phyloP scores from a whole-genome alignment of 2,797 vertebrate species.

The Rhinophrynus dorsalis region DNA sequence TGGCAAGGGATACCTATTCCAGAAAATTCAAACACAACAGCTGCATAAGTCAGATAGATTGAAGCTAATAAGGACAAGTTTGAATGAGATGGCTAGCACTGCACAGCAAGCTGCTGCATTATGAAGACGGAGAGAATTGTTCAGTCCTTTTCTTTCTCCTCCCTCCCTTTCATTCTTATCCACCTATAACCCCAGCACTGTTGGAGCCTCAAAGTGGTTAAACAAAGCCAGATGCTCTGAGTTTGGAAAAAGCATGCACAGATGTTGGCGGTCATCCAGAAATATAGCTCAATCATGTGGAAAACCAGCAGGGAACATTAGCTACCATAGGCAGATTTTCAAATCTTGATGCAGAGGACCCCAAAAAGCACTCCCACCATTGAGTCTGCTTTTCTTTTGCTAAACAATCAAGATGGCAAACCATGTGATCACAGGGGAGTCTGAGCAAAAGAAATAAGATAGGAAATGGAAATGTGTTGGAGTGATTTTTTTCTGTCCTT shows the following conservation, averaged over 20 bases:
- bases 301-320: constrained; percentile 19
- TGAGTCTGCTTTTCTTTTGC: neutral
- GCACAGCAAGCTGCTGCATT: constrained; percentile 23
- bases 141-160: neutral
- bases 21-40: constrained; percentile 20
- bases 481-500: constrained; percentile 38
- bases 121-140: constrained; percentile 19
- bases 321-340: neutral
- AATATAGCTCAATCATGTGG: constrained; percentile 7
- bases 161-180: constrained; percentile 10
- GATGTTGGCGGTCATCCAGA: constrained; percentile 10
- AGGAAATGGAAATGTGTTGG: constrained; percentile 32
- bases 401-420: neutral
- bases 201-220: constrained; percentile 32
- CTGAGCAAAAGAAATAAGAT: constrained; percentile 28
- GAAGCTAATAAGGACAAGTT: constrained; percentile 11
- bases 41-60: constrained; percentile 13
- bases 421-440: neutral
- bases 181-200: constrained; percentile 35
- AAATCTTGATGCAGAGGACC: neutral
- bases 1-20: neutral
- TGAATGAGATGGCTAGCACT: neutral
- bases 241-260: neutral
- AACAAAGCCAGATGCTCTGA: constrained; percentile 39
- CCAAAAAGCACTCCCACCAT: too few relatives aligned